Percentiles rank a stretch among this genome's conserved stretches.
phyloP scores from a whole-genome alignment of 1,140 invertebrate species.

The Tribolium madens region DNA sequence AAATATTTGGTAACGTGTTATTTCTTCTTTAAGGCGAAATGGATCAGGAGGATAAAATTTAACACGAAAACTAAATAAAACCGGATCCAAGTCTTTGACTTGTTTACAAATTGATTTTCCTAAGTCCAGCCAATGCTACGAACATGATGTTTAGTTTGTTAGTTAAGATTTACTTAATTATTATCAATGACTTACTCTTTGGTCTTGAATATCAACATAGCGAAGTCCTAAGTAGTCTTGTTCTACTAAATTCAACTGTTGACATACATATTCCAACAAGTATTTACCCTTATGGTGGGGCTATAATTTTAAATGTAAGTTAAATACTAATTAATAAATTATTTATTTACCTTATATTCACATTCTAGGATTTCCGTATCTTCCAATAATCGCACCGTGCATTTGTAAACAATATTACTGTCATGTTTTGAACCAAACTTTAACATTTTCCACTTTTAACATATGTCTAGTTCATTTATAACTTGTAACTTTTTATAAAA shows the following conservation, averaged over 20 bases:
- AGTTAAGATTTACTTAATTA: too few species aligned
- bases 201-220: constrained; percentile 92
- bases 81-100: constrained; percentile 91
- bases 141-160: constrained; percentile 58
- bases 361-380: constrained; percentile 95
- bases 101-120: constrained; percentile 94
- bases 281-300: constrained; percentile 93
- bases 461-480: constrained; percentile 41
- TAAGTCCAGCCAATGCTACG: constrained; percentile 96
- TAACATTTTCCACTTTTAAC: constrained; percentile 70
- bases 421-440: constrained; percentile 85
- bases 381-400: constrained; percentile 92
- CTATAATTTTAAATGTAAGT: constrained; percentile 71
- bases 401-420: constrained; percentile 89
- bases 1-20: constrained; percentile 92
- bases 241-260: constrained; percentile 93
- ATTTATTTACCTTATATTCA: constrained; percentile 89
- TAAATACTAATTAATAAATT: constrained; percentile 30
- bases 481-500: constrained; percentile 14
- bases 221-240: constrained; percentile 97
- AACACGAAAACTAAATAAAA: constrained; percentile 92
- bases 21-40: constrained; percentile 85
- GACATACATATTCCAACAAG: constrained; percentile 93
- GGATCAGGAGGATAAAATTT: constrained; percentile 97
- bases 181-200: constrained; percentile 78